Evolutionary conservation across 2,113 vertebrate genomes (phyloP).

Genomic region (Herpetotheres cachinnans): DNA sequence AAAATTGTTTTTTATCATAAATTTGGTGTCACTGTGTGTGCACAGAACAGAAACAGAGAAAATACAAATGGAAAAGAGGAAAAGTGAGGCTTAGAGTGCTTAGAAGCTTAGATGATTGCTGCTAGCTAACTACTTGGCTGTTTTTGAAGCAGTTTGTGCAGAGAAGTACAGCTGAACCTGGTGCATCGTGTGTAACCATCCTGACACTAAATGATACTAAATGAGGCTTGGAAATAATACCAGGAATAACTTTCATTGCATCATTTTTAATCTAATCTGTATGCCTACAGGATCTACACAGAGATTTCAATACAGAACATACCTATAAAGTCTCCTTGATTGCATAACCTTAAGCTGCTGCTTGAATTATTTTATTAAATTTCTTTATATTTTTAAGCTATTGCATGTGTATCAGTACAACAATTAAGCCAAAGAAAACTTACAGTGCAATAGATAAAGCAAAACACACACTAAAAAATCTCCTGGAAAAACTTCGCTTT

Average conservation of each 20-base stretch:
- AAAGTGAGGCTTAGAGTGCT: neutral
- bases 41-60: neutral
- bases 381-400: neutral
- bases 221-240: neutral
- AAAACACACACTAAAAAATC: neutral
- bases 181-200: neutral
- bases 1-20: neutral
- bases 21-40: neutral
- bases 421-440: neutral
- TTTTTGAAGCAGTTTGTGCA: neutral
- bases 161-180: neutral
- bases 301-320: neutral
- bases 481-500: neutral
- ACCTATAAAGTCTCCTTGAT: neutral
- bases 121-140: neutral
- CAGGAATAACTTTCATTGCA: neutral
- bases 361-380: slow-evolving; percentile 6
- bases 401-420: neutral
- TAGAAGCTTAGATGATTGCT: neutral
- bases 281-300: neutral
- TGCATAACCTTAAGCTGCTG: neutral
- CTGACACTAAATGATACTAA: neutral
- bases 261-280: neutral
- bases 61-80: neutral
- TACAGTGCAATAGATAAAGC: neutral